phyloP scores from a whole-genome alignment of 1,140 invertebrate genomes.

The Drosophila pallidifrons region DNA sequence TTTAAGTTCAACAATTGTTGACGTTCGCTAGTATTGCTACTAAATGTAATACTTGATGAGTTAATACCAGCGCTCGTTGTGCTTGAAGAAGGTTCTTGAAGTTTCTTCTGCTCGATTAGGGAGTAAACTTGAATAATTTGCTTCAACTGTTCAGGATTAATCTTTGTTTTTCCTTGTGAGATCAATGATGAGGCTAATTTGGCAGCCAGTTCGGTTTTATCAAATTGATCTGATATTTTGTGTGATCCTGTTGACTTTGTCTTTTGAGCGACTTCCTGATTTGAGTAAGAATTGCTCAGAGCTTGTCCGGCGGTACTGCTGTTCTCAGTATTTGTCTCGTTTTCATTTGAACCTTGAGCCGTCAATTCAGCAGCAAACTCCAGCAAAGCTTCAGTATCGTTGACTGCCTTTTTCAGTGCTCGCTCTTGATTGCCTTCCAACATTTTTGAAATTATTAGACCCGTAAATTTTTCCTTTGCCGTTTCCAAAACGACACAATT shows the following conservation, averaged over 20 bases:
- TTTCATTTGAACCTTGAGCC: background rate
- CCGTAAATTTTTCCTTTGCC: slow-evolving; percentile 74
- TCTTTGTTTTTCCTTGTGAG: slow-evolving; percentile 76
- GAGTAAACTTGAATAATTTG: slow-evolving; percentile 74
- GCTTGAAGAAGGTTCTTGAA: slow-evolving; percentile 1
- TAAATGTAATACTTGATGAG: too few species aligned
- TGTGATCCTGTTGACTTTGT: background rate
- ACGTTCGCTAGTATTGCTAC: background rate
- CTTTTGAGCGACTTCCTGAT: background rate
- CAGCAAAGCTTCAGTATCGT: slow-evolving; percentile 58
- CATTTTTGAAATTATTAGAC: slow-evolving; percentile 69
- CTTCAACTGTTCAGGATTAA: slow-evolving; percentile 67
- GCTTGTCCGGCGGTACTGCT: background rate
- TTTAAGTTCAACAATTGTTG: background rate
- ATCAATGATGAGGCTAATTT: slow-evolving; percentile 67
- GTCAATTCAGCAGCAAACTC: slow-evolving; percentile 25
- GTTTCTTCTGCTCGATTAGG: slow-evolving; percentile 70
- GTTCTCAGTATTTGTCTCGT: too few species aligned
- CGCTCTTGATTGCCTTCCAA: slow-evolving; percentile 62
- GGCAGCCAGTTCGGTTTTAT: slow-evolving; percentile 69
- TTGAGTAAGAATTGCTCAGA: background rate
- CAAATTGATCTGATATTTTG: slow-evolving; percentile 29
- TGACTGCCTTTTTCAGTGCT: slow-evolving; percentile 65
- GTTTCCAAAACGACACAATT: slow-evolving; percentile 74
- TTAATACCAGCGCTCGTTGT: background rate